Evolutionary conservation across 2,113 vertebrate species (phyloP), one percentile per base, ranked within the genome.

Genomic region (Plotosus lineatus): DNA sequence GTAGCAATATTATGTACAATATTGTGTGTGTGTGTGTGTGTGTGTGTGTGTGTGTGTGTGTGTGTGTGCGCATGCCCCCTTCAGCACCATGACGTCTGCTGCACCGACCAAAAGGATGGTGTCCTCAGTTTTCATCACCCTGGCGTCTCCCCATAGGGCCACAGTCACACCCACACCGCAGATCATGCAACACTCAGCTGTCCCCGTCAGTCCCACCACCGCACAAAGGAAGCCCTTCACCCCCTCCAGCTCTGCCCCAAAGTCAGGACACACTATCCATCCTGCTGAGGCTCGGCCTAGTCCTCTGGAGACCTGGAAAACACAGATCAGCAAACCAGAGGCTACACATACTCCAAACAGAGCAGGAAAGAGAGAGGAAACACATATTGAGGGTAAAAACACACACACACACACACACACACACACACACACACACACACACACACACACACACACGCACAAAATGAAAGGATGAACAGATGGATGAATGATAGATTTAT

Each of bases 41-140:
- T 69, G 21, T 23, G 66, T 69, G 23, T 65, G 61, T 33, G 31
- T 65, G 28, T 79, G 6, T 40, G 33, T 75, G 12, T 44, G 53
- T 56, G 71, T 38, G 6, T 44, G 28, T 26, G 42, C 9, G n/a
- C n/a, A n/a, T n/a, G n/a, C 26, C 61, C 4, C 10, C 38, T 78
- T 10, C 69, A 86, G 85, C 61, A 63, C 44, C 51, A 94, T 94
- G 92, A 89, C 92, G 40, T 89, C 92, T 6, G 90, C 91, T n/a
- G 85, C 86, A 55, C 85, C 88, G 0, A 93, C 94, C 85, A 97
- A 95, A 87, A 95, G 94, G 84, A 90, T 98, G 0, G 92, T 96
- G 55, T 98, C 97, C 0, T 98, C 97, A 0, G 82, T 98, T 79
- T 98, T 96, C 87, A 98, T 99, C 91, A 97, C 94, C 14, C 91